A percentile compares a stretch with the other conserved stretches of the same genome.
Evolutionary conservation across 2,113 vertebrate species (phyloP).

Genomic region (Paedocypris sp.): DNA sequence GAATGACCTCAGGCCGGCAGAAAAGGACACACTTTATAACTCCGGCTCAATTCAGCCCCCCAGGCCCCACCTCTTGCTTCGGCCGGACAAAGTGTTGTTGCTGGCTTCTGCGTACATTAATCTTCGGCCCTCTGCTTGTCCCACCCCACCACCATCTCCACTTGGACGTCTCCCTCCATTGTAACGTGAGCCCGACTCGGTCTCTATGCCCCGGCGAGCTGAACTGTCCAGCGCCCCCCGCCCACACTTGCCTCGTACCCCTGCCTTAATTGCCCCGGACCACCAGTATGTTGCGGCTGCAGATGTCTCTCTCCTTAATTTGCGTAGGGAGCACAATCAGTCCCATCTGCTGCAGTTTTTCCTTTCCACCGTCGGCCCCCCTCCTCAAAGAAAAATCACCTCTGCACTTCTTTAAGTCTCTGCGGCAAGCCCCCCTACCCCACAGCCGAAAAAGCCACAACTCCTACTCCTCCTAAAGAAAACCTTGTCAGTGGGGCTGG

Average conservation of each 20-base stretch:
- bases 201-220: slow-evolving; percentile 77
- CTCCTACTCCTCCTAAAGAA: slow-evolving; percentile 46
- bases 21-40: slow-evolving; percentile 46
- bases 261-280: slow-evolving; percentile 89
- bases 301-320: slow-evolving; percentile 96
- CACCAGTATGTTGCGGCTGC: slow-evolving; percentile 85
- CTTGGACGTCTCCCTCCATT: slow-evolving; percentile 80
- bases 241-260: slow-evolving; percentile 42
- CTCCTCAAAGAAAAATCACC: slow-evolving; percentile 50
- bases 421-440: slow-evolving; percentile 55
- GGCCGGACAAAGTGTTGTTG: slow-evolving; percentile 58
- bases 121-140: slow-evolving; percentile 55
- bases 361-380: slow-evolving; percentile 52
- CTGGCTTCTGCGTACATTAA: slow-evolving; percentile 75
- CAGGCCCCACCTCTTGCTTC: slow-evolving; percentile 47
- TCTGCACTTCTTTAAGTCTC: slow-evolving; percentile 52
- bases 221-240: slow-evolving; percentile 54
- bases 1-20: slow-evolving; percentile 40
- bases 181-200: slow-evolving; percentile 82
- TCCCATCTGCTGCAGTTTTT: slow-evolving; percentile 98
- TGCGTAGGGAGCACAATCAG: slow-evolving; percentile 93
- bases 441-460: slow-evolving; percentile 40
- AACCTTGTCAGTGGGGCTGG: slow-evolving; percentile 75
- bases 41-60: slow-evolving; percentile 16
- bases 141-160: slow-evolving; percentile 45